These are phyloP conservation scores for Pachycephus smyrnensis DNA, from an alignment of 2,888 invertebrate genomes.

Conservation along the genomic window DNA sequence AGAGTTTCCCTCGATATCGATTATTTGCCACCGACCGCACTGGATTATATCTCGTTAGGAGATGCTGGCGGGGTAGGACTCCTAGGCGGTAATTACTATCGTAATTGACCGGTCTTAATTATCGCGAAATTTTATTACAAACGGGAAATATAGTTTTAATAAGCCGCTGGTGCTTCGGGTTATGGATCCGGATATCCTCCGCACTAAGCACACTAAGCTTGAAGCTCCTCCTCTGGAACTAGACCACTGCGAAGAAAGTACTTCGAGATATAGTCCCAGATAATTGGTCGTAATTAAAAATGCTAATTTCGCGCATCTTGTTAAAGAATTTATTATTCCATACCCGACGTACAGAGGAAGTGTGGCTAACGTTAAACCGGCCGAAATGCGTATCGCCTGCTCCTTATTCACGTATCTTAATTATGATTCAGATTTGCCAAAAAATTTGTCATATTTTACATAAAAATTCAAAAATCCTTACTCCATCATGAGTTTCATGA, in stretches of 20 bases:
- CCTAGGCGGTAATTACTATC: constrained; percentile 46
- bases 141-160: constrained; percentile 48
- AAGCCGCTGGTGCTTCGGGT: constrained; percentile 32
- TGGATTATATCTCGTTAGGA: constrained; percentile 25
- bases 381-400: not conserved
- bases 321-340: not conserved
- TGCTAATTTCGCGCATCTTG: not conserved
- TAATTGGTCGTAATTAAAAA: not conserved
- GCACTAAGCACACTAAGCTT: constrained; percentile 4
- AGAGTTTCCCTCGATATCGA: constrained; percentile 30
- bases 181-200: constrained; percentile 30
- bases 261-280: not conserved
- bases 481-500: not conserved
- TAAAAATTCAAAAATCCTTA: not conserved
- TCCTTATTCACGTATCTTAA: not conserved
- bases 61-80: constrained; percentile 15
- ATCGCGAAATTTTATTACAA: constrained; percentile 53
- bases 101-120: constrained; percentile 55
- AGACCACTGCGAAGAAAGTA: constrained; percentile 1
- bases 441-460: not conserved
- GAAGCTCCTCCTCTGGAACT: constrained; percentile 6
- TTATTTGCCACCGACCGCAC: constrained; percentile 31
- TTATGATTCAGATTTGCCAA: not conserved
- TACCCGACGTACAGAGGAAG: not conserved
- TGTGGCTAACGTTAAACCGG: not conserved